These are phyloP conservation scores for Pangasius sanitwongsei DNA, from an alignment of 2,797 vertebrate species.

Conservation along the genomic window DNA sequence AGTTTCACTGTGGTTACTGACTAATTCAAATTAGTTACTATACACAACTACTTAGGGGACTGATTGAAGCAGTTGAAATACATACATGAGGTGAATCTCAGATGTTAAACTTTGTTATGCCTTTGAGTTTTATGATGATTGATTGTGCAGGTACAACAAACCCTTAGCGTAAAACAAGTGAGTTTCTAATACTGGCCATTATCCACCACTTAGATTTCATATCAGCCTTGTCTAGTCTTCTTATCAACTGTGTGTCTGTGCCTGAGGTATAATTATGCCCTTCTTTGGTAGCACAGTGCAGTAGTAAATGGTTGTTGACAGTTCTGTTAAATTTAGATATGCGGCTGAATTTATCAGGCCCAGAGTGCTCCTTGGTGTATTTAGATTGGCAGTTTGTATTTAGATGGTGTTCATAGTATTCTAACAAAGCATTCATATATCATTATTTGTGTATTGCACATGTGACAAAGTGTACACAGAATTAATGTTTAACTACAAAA, in stretches of 20 bases:
- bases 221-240: conserved; percentile 39
- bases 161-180: conserved; percentile 1
- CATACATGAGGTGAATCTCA: background rate
- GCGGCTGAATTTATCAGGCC: conserved; percentile 49
- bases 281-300: conserved; percentile 45
- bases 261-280: conserved; percentile 23
- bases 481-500: background rate
- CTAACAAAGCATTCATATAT: background rate
- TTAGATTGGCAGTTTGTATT: conserved; percentile 34
- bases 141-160: background rate
- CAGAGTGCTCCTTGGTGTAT: conserved; percentile 25
- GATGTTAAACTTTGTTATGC: background rate
- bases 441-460: background rate
- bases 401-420: background rate
- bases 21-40: background rate
- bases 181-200: conserved; percentile 30
- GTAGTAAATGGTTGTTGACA: conserved; percentile 41
- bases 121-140: background rate
- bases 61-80: background rate
- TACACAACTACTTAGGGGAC: background rate
- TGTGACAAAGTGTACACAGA: background rate
- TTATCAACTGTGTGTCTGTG: conserved; percentile 4
- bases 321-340: conserved; percentile 55
- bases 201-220: conserved; percentile 39
- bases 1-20: background rate